Evolutionary conservation across 1,140 invertebrate genomes (phyloP), one percentile per base, ranked within the genome.

Genomic region (Zaprionus lachaisei): DNA sequence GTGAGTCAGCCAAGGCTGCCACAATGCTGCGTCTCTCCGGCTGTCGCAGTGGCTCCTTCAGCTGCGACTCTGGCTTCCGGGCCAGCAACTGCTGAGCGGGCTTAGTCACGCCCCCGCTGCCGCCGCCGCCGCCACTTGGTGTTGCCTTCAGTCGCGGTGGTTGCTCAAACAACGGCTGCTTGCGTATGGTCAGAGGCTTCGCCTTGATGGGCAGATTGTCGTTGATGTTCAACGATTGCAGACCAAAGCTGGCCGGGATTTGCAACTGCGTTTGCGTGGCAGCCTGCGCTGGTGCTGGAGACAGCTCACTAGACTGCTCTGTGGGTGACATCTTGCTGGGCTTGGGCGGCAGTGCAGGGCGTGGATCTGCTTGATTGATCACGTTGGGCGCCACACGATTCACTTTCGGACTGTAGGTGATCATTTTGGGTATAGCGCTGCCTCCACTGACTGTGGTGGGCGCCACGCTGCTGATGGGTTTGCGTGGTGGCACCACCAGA

Each of bases 381-480:
- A 92, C 78, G 66, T 81, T 93, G n/a, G 92, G 92, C 15, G 92
- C 92, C 57, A 93, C 92, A 0, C 91, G 82, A 62, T 93, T 92
- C 37, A 93, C 92, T 47, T 93, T 93, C 1, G 92, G 92, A 41
- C 85, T 92, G 77, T 96, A 84, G 95, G 96, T 80, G 95, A 97
- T 91, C 96, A 95, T 92, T 95, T 96, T 79, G 94, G 93, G 95
- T 95, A 92, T 96, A 93, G 84, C 70, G 54, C 84, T 82, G 72
- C 60, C 51, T 24, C 95, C 96, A 90, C 95, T 95, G 77, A 96
- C 94, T 63, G 95, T 95, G 79, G 95, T 97, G 28, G 96, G 96
- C 62, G 96, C 96, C 51, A 97, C 96, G 93, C 96, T 97, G 81
- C 96, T 97, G 63, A 97, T 96, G 61, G 96, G 96, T 92, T 96